Evolutionary conservation across 2,888 invertebrate species (phyloP), one percentile per base, ranked within the genome.

Genomic region (Schizaphis graminum): DNA sequence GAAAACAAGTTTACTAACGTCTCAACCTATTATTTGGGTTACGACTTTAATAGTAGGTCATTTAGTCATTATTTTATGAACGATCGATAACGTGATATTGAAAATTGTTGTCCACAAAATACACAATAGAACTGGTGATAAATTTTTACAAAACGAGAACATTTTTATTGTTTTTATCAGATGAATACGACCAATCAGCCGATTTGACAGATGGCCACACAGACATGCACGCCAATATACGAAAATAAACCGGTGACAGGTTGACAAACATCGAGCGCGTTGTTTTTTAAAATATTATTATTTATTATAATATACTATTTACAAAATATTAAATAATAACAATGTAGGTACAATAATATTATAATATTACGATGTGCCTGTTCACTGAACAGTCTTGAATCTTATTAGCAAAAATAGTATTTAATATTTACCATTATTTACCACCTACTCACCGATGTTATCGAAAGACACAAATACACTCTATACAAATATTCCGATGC

Each of bases 111-210:
- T 91, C 91, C 94, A 61, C 61, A 86, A 87, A 86, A 91, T 84
- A 87, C 86, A 94, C 91, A 86, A 86, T 57, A 86, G 94, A 21
- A 90, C 57, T 90, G 53, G 49, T 91, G 94, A 94, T 94, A 90
- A 91, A 91, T 91, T 91, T 90, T 87, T 53, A 86, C 86, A 90
- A 94, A 94, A 94, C 67, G 16, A 94, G 94, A 94, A 94, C 67
- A 85, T 94, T 93, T 93, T 94, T 90, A 90, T 94, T 86, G 85
- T 94, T 94, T 94, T 94, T 94, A 94, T 94, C 94, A 94, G 57
- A 90, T 85, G 86, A 94, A 94, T 91, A 90, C 91, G 94, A 86
- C 94, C 94, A 94, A 94, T 94, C 94, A 94, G 94, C 91, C 94
- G 90, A 94, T 94, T 91, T 91, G 94, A 94, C 94, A 94, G 90